These are phyloP conservation scores for Neria commutata DNA, from an alignment of 2,888 invertebrate species.

Conservation along the genomic window DNA sequence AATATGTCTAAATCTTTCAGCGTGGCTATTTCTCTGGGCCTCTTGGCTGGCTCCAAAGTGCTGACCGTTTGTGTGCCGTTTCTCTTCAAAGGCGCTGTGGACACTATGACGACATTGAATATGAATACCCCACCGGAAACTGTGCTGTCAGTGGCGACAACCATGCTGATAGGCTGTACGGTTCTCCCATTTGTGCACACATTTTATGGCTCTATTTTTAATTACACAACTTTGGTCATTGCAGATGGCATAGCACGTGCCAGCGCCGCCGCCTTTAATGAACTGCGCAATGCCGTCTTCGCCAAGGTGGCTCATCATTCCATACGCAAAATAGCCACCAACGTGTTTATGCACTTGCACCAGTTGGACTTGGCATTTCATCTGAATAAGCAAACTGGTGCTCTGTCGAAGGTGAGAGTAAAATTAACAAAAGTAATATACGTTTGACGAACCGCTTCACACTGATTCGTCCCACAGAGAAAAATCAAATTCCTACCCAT, in stretches of 20 bases:
- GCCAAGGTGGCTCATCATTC: slow-evolving; percentile 97
- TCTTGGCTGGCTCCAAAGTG: slow-evolving; percentile 82
- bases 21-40: slow-evolving; percentile 82
- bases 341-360: slow-evolving; percentile 95
- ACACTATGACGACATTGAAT: slow-evolving; percentile 79
- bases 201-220: neutral
- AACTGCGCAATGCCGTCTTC: slow-evolving; percentile 96
- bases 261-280: slow-evolving; percentile 91
- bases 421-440: no score
- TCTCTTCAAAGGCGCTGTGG: slow-evolving; percentile 92
- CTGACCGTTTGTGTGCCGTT: slow-evolving; percentile 94
- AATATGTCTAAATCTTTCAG: slow-evolving; percentile 68
- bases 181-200: neutral
- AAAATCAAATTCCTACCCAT: no score
- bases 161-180: slow-evolving; percentile 86
- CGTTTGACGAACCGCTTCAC: no score
- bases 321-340: slow-evolving; percentile 89
- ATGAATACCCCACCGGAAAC: slow-evolving; percentile 83
- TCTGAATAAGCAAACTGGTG: slow-evolving; percentile 92
- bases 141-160: slow-evolving; percentile 76
- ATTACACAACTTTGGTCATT: slow-evolving; percentile 30
- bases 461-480: no score
- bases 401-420: slow-evolving; percentile 83
- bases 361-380: slow-evolving; percentile 94
- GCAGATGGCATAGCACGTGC: slow-evolving; percentile 93